Percentiles rank a stretch among this genome's conserved stretches.
Evolutionary conservation across 2,888 invertebrate genomes (phyloP).

Genomic region (Latheticus oryzae): DNA sequence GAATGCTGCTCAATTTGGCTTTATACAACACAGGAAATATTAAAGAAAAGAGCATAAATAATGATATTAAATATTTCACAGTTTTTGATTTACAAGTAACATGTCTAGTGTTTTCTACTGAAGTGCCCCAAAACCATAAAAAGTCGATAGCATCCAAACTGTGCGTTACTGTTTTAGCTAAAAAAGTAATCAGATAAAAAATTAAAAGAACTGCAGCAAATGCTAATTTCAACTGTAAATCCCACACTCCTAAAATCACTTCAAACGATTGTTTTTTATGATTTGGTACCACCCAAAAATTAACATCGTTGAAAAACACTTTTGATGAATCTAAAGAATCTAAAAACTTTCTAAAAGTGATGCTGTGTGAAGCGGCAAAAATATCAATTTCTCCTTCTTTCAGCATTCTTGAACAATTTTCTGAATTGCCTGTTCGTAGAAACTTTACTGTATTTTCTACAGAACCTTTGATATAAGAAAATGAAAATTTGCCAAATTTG

Average conservation of each 20-base stretch:
- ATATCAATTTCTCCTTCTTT: not conserved
- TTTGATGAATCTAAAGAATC: not conserved
- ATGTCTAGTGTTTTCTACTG: slow-evolving; percentile 1
- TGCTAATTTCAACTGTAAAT: too few species aligned
- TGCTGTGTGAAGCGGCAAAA: slow-evolving; percentile 1
- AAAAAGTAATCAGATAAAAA: too few species aligned
- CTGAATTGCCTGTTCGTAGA: not conserved
- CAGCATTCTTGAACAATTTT: not conserved
- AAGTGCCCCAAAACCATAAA: slow-evolving; percentile 4
- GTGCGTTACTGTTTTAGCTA: too few species aligned
- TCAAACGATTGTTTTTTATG: not conserved
- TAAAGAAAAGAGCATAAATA: not conserved
- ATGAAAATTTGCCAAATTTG: not conserved
- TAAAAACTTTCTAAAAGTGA: not conserved
- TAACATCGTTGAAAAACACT: slow-evolving; percentile 3
- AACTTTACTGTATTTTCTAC: not conserved
- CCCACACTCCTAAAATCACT: too few species aligned
- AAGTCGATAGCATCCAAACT: not conserved
- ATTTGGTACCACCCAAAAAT: slow-evolving; percentile 5
- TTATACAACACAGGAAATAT: slow-evolving; percentile 6
- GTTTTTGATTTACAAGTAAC: not conserved
- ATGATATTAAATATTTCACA: not conserved
- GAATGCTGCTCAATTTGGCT: slow-evolving; percentile 3
- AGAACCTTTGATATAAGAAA: not conserved
- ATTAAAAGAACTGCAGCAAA: not conserved